Evolutionary conservation across 2,113 vertebrate species (phyloP).

Genomic region (Coregonus clupeaformis): DNA sequence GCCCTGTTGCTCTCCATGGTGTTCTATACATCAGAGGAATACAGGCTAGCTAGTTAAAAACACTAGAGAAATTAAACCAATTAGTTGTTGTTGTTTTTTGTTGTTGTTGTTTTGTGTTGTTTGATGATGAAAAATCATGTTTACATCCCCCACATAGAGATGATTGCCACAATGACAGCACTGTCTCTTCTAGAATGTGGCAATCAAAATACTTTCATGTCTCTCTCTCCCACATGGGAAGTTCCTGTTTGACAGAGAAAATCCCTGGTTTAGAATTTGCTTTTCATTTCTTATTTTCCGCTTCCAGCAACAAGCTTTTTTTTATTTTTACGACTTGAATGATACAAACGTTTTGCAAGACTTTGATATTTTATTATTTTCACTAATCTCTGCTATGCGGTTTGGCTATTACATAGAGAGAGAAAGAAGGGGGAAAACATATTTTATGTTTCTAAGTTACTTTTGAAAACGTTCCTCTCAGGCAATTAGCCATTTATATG

Average conservation of each 20-base stretch:
- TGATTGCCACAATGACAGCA: neutral
- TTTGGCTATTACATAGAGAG: constrained; percentile 12
- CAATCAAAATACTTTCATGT: constrained; percentile 11
- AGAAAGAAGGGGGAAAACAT: neutral
- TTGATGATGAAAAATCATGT: neutral
- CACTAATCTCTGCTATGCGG: constrained; percentile 27
- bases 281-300: constrained; percentile 7
- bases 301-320: constrained; percentile 21
- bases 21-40: constrained; percentile 1
- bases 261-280: constrained; percentile 6
- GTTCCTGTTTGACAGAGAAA: constrained; percentile 16
- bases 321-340: constrained; percentile 28
- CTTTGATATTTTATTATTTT: constrained; percentile 15
- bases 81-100: constrained; percentile 6
- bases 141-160: neutral
- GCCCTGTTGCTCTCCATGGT: too few species aligned
- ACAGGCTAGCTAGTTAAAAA: constrained; percentile 55
- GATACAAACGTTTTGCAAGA: constrained; percentile 14
- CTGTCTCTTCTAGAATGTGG: neutral
- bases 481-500: constrained; percentile 54
- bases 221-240: constrained; percentile 2
- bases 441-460: constrained; percentile 15
- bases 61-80: too few species aligned
- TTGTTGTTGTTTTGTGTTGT: neutral
- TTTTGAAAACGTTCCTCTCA: constrained; percentile 28